Evolutionary conservation across 2,888 invertebrate genomes (phyloP), one percentile per base, ranked within the genome.

Genomic region (Euproctis similis): DNA sequence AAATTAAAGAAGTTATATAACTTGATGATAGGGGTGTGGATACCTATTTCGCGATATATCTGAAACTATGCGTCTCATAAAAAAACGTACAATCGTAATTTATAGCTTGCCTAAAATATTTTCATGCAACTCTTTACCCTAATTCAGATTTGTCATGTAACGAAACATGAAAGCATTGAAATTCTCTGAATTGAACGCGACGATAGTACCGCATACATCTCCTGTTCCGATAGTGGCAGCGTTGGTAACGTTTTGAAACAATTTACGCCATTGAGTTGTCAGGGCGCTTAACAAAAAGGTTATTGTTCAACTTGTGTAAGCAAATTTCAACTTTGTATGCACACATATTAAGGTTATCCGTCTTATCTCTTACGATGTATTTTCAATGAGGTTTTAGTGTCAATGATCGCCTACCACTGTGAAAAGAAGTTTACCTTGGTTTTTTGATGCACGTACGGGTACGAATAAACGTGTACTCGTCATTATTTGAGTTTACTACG

Each of bases 371-470:
- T 12, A 23, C 8, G 3, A 23, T n/a, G n/a, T 23, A 12, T 42
- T 43, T 43, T 39, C 44, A 50, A 53, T 47, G 45, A 53, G 51
- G 45, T 46, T 53, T 53, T 42, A 39, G 44, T 53, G 53, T 55
- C 55, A 52, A 55, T 34, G 55, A 43, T 50, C 27, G 29, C 28
- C 26, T 24, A 24, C 30, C 36, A 37, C 38, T 40, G 40, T 38
- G 33, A 24, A 27, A 39, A 36, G 39, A 40, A 17, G 46, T 24
- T 50, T 24, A 39, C 47, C 51, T 47, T 50, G 50, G 36, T 34
- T 46, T 43, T 45, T 52, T 8, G 12, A 24, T 29, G 29, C 35
- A 16, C 13, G 19, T 34, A 34, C 28, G n/a, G n/a, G n/a, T n/a
- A n/a, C 26, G 19, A 26, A 36, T 29, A 26, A 24, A 25, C 34